Conservation (phyloP, 2,113 vertebrate species). For the Columba janthina region DNA sequence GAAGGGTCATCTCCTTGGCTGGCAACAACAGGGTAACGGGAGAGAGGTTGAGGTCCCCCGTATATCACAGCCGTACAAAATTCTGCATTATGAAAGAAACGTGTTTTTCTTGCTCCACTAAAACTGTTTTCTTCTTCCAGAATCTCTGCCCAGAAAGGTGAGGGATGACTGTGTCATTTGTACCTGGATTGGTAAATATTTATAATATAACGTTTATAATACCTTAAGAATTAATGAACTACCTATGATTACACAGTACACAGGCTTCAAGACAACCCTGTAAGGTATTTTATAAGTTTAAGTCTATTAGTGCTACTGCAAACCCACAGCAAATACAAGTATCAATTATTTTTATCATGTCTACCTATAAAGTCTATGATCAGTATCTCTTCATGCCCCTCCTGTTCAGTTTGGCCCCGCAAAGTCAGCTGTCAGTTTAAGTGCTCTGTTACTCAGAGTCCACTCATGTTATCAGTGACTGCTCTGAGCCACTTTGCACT, state of each 20-base stretch:
- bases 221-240: not conserved
- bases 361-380: not conserved
- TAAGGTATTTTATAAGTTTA: not conserved
- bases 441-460: not conserved
- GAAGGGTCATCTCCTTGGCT: not conserved
- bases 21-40: not conserved
- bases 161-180: not conserved
- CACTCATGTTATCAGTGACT: not conserved
- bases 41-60: not conserved
- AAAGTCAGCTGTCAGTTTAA: slow-evolving; percentile 4
- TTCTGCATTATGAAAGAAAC: not conserved
- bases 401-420: not conserved
- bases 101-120: not conserved
- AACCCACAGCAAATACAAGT: not conserved
- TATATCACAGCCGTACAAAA: not conserved
- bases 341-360: not conserved
- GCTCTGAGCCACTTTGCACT: slow-evolving; percentile 9
- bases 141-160: not conserved
- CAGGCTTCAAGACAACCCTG: not conserved
- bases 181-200: not conserved
- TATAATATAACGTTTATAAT: not conserved
- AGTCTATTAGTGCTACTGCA: not conserved
- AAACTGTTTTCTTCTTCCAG: not conserved
- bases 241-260: not conserved
- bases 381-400: not conserved